These are phyloP conservation scores for Tridacna gigas DNA, from an alignment of 2,888 invertebrate genomes.

Conservation along the genomic window DNA sequence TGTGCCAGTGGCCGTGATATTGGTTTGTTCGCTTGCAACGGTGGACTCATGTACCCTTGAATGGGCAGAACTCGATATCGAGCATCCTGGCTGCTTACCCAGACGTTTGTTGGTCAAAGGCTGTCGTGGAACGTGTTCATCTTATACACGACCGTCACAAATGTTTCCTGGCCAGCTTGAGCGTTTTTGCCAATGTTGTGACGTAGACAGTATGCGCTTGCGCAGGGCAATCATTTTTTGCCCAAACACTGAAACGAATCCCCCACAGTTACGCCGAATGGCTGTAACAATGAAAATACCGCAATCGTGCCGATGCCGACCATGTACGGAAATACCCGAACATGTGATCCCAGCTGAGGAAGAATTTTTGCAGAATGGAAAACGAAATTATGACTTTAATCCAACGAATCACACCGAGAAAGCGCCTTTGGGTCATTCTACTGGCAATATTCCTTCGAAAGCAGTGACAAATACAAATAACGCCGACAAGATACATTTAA, in stretches of 20 bases:
- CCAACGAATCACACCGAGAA: not conserved
- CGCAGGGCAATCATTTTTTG: constrained; percentile 31
- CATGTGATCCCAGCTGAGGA: constrained; percentile 45
- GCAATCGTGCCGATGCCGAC: constrained; percentile 48
- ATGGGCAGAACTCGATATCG: constrained; percentile 17
- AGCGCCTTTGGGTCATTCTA: not conserved
- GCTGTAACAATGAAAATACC: constrained; percentile 36
- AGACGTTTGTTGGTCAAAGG: constrained; percentile 28
- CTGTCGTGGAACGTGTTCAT: constrained; percentile 51
- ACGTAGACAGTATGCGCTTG: constrained; percentile 22
- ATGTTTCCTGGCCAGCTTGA: constrained; percentile 46
- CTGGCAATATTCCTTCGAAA: not conserved
- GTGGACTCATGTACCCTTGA: constrained; percentile 23
- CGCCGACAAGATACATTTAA: not conserved
- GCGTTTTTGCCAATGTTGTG: constrained; percentile 59
- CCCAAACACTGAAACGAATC: constrained; percentile 1
- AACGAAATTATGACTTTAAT: constrained; percentile 1
- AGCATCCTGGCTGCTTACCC: constrained; percentile 41
- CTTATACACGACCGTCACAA: constrained; percentile 51
- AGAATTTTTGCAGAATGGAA: constrained; percentile 31
- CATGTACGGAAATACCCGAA: constrained; percentile 40
- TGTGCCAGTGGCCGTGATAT: not conserved
- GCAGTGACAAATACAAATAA: not conserved
- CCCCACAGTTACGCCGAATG: constrained; percentile 13
- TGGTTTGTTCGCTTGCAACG: not conserved